phyloP scores from a whole-genome alignment of 2,113 vertebrate genomes.

The Takifugu flavidus region DNA sequence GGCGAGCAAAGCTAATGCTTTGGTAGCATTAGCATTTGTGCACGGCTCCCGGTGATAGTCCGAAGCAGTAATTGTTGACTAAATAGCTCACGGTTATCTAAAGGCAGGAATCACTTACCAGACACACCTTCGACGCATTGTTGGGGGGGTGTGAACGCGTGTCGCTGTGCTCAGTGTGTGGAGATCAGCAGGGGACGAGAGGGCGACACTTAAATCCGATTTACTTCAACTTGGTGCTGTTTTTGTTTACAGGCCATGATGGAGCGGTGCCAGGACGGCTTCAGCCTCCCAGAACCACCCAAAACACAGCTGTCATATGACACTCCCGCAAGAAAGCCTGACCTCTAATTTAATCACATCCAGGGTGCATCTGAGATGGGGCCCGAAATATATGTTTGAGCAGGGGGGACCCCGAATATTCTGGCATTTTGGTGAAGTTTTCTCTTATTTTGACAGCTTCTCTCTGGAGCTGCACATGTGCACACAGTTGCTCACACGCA shows the following conservation, averaged over 20 bases:
- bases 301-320: slow-evolving; percentile 52
- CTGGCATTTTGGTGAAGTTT: background rate
- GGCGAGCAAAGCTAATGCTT: too few species aligned
- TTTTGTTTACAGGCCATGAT: slow-evolving; percentile 76
- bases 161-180: background rate
- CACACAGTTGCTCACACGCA: too few species aligned
- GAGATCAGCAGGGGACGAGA: slow-evolving; percentile 13
- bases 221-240: slow-evolving; percentile 65
- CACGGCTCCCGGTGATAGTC: slow-evolving; percentile 13
- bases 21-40: slow-evolving; percentile 37
- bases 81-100: slow-evolving; percentile 19
- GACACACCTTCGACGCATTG: slow-evolving; percentile 62
- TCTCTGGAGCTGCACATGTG: background rate
- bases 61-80: slow-evolving; percentile 18
- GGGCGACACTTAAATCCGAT: slow-evolving; percentile 45
- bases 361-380: too few species aligned
- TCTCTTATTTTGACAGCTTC: background rate
- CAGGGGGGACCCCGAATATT: too few species aligned
- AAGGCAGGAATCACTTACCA: slow-evolving; percentile 50
- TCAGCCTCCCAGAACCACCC: slow-evolving; percentile 61
- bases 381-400: too few species aligned
- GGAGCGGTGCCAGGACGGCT: slow-evolving; percentile 61
- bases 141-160: slow-evolving; percentile 13
- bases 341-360: background rate
- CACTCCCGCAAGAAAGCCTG: slow-evolving; percentile 16